Conservation (phyloP, 1,140 invertebrate species). For the Polypedilum vanderplanki region DNA sequence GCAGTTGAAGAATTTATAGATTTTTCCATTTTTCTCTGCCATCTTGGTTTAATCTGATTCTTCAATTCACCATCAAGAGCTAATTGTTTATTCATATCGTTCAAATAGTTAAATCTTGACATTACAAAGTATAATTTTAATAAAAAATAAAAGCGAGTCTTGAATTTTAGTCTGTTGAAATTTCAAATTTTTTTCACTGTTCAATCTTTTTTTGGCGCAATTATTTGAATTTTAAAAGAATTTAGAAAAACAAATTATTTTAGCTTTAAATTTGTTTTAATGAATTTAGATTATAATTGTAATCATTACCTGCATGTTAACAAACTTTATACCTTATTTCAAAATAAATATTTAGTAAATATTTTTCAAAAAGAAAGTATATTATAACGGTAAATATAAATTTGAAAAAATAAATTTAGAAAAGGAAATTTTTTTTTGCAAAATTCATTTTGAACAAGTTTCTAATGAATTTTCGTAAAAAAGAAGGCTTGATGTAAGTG, state of each 20-base stretch:
- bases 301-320: too few relatives aligned
- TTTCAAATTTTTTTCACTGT: neutral
- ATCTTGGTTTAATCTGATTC: slow-evolving; percentile 67
- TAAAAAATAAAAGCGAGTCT: neutral
- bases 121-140: slow-evolving; percentile 44
- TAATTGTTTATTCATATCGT: slow-evolving; percentile 66
- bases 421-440: slow-evolving; percentile 30
- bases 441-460: neutral
- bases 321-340: too few relatives aligned
- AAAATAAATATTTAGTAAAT: too few relatives aligned
- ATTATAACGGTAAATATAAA: neutral
- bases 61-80: slow-evolving; percentile 68
- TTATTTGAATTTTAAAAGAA: too few relatives aligned
- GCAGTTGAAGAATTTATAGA: slow-evolving; percentile 42
- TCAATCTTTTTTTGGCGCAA: too few relatives aligned
- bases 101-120: slow-evolving; percentile 71
- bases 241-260: too few relatives aligned
- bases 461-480: neutral
- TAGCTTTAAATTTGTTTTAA: too few relatives aligned
- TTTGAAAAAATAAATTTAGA: neutral
- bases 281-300: too few relatives aligned
- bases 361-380: neutral
- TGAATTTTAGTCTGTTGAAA: neutral
- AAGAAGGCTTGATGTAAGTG: slow-evolving; percentile 4
- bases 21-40: slow-evolving; percentile 61